Percentiles rank a stretch among this genome's conserved stretches.
Evolutionary conservation across 2,797 vertebrate genomes (phyloP).

Genomic region (Allobates femoralis): DNA sequence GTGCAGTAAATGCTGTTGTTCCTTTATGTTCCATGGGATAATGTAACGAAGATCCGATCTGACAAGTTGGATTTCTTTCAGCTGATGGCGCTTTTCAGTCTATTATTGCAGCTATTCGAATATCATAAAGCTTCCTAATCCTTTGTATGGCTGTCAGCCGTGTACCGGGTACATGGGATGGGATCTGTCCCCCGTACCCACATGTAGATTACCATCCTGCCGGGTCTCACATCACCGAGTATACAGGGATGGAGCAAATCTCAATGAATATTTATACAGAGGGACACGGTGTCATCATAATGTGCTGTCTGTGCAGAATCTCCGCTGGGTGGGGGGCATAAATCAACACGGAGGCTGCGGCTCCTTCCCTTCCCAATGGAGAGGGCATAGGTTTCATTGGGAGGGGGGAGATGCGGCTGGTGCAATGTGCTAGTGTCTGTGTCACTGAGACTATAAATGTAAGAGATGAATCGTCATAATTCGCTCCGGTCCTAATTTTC

Average conservation of each 20-base stretch:
- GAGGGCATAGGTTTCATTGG: constrained; percentile 32
- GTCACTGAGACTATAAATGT: not conserved
- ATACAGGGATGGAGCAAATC: not conserved
- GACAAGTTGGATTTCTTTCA: not conserved
- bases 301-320: constrained; percentile 38
- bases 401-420: not conserved
- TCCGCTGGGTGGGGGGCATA: constrained; percentile 29
- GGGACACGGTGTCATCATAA: constrained; percentile 23
- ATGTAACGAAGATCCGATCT: not conserved
- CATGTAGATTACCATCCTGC: not conserved
- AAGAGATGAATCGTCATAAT: too few species aligned
- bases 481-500: too few species aligned
- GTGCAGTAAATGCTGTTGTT: not conserved
- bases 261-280: constrained; percentile 55
- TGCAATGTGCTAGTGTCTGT: not conserved
- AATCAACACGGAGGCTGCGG: constrained; percentile 3
- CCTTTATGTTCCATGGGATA: not conserved
- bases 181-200: not conserved
- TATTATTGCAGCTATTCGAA: not conserved
- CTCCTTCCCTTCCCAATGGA: not conserved
- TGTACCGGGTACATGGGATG: not conserved
- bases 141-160: not conserved
- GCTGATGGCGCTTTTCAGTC: not conserved
- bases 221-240: not conserved
- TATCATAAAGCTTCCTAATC: not conserved